Evolutionary conservation across 2,797 vertebrate species (phyloP), one percentile per base, ranked within the genome.

Genomic region (Pteropus rufus): DNA sequence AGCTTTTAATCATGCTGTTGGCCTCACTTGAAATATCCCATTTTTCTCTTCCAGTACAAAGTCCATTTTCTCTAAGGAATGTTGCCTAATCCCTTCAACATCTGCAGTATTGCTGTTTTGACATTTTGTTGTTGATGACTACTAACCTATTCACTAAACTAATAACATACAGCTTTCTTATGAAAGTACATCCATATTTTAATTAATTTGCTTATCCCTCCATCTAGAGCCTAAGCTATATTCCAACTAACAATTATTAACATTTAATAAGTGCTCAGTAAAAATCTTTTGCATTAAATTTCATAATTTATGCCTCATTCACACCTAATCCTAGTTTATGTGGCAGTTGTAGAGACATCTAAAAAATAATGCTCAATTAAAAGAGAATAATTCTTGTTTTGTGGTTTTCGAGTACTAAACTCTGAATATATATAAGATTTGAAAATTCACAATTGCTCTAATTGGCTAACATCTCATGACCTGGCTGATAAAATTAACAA

Each of bases 341-440:
- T 84, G 31, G 39, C 34, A 41, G 29, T 52, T 94, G 7, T 90
- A 69, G 69, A 96, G 41, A 5, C 21, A 58, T 23, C 49, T 60
- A 91, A 77, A 49, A 93, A 96, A 89, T 91, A 96, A 94, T 86
- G 23, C 94, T 15, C 69, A 94, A 91, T 81, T 85, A 10, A 92
- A 82, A 86, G 69, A 64, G 24, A 92, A 73, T 49, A 92, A 86
- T 90, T 79, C 16, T 73, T 92, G 7, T 46, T 60, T 60, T 84
- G 21, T 94, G 31, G 19, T 82, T 93, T 91, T 89, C 8, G 91
- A 92, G 62, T 86, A 89, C 29, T 75, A 69, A 93, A 92, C 41
- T 62, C 39, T 88, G 21, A 90, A 86, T 44, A 91, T 97, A 88
- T 73, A 56, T 10, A 69, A 34, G 21, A 64, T 58, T 85, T 81